Conservation (phyloP, 64 coral and sea anemone genomes). For the Actinia tenebrosa region DNA sequence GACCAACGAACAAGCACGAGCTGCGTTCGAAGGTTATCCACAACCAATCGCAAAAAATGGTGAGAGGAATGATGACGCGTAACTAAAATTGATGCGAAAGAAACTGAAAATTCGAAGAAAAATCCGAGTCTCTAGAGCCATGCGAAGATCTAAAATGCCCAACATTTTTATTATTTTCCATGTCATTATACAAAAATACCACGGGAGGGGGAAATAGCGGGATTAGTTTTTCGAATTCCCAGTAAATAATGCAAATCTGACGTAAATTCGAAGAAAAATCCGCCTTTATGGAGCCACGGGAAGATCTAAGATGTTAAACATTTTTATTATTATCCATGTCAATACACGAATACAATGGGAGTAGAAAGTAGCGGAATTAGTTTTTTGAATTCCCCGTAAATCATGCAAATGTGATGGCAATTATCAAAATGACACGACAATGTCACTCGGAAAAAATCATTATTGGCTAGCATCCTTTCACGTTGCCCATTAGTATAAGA, state of each 20-base stretch:
- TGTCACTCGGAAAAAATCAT: not conserved
- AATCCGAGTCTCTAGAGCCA: no score
- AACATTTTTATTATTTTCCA: not conserved
- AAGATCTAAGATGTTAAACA: not conserved
- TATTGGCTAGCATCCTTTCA: not conserved
- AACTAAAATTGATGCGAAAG: no score
- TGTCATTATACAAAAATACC: not conserved
- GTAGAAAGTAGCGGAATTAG: not conserved
- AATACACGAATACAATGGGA: not conserved
- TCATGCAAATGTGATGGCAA: constrained; percentile 1
- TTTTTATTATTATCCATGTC: not conserved
- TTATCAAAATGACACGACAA: not conserved
- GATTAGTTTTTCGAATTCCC: not conserved
- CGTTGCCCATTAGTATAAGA: not conserved
- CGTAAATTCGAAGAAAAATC: not conserved
- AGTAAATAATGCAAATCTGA: not conserved
- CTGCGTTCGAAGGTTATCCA: no score
- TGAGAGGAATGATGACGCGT: no score
- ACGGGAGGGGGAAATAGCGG: not conserved
- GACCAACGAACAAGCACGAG: no score
- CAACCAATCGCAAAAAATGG: no score
- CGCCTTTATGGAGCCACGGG: not conserved
- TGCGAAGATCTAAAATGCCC: not conserved
- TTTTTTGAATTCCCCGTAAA: not conserved
- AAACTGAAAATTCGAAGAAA: no score